phyloP scores from a whole-genome alignment of 2,113 vertebrate genomes.

The Hippotragus niger region DNA sequence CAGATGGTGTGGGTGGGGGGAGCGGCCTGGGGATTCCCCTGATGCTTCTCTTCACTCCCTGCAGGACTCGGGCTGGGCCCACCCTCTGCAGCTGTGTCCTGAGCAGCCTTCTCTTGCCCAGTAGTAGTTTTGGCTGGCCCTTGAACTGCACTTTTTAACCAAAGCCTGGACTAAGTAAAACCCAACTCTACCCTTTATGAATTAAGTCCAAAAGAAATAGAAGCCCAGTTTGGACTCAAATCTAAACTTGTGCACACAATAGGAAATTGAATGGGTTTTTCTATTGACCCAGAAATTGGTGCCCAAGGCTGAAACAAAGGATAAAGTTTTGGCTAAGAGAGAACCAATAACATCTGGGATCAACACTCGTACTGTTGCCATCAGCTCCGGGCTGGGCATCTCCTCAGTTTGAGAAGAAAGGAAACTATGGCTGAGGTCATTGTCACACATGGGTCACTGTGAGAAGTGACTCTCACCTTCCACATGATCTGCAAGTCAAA shows the following conservation, averaged over 20 bases:
- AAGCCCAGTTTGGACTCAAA: background rate
- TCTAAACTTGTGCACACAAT: background rate
- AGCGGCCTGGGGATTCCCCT: background rate
- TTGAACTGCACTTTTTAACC: background rate
- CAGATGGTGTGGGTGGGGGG: background rate
- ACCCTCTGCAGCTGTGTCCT: background rate
- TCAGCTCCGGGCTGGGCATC: too few relatives aligned
- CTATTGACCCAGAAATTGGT: background rate
- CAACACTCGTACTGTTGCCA: too few relatives aligned
- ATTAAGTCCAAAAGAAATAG: background rate
- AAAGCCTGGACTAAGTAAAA: background rate
- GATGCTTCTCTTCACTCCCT: background rate
- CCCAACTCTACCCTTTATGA: background rate
- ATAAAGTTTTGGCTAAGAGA: background rate
- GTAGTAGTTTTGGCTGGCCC: background rate
- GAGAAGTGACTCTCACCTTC: background rate
- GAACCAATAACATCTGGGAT: background rate
- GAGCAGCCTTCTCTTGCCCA: background rate
- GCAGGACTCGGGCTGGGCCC: accelerated
- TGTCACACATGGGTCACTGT: accelerated
- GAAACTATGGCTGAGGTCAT: too few relatives aligned
- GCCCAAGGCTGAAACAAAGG: background rate
- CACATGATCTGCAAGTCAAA: background rate
- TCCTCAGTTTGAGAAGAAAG: background rate
- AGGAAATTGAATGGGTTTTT: background rate